Evolutionary conservation across 2,888 invertebrate genomes (phyloP).

Genomic region (Cyaniris semiargus): DNA sequence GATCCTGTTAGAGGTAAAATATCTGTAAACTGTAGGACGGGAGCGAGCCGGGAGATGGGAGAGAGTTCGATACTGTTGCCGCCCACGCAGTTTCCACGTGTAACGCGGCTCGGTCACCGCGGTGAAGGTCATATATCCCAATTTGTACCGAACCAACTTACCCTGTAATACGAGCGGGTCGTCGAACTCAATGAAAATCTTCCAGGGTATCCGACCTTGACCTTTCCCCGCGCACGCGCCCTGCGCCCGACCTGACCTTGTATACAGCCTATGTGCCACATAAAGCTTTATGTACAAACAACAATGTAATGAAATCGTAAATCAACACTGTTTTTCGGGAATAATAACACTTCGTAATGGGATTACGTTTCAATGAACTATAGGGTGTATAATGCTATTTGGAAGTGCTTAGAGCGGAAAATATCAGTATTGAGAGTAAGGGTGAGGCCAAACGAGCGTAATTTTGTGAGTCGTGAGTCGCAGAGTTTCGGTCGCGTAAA

Average conservation of each 20-base stretch:
- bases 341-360: background rate
- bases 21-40: background rate
- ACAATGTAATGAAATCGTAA: constrained; percentile 5
- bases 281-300: constrained; percentile 39
- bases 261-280: constrained; percentile 56
- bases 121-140: constrained; percentile 66
- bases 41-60: constrained; percentile 33
- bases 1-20: background rate
- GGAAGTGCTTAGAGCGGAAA: no score
- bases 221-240: constrained; percentile 77
- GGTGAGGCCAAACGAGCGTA: no score
- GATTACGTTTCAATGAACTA: background rate
- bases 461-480: no score
- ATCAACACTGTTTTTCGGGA: constrained; percentile 2
- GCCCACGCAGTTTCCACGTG: constrained; percentile 70
- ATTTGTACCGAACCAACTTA: constrained; percentile 62
- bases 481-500: no score
- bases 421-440: no score
- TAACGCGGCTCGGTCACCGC: constrained; percentile 58
- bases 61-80: constrained; percentile 49
- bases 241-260: constrained; percentile 71
- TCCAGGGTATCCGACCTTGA: constrained; percentile 77
- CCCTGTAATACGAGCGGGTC: constrained; percentile 72
- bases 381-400: no score
- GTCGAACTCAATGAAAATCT: constrained; percentile 74